Evolutionary conservation across 2,888 invertebrate species (phyloP).

Genomic region (Cantharis rustica): DNA sequence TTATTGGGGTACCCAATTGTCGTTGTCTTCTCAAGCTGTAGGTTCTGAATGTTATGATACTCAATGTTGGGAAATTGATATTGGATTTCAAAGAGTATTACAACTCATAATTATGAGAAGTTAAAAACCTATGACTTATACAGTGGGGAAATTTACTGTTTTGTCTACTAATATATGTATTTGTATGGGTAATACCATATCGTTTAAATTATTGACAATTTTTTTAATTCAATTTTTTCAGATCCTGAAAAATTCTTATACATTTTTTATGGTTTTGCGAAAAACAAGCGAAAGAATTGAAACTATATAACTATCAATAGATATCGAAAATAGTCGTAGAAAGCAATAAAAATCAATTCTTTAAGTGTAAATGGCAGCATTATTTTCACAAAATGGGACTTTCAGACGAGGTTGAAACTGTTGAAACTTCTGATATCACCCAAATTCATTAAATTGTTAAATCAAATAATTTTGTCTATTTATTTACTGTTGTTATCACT

Average conservation of each 20-base stretch:
- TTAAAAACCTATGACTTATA: constrained; percentile 4
- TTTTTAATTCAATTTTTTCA: neutral
- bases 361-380: no score
- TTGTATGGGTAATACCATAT: constrained; percentile 4
- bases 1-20: constrained; percentile 10
- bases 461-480: no score
- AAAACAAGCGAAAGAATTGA: neutral
- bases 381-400: no score
- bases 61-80: constrained; percentile 10
- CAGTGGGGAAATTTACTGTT: constrained; percentile 7
- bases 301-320: neutral
- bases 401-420: no score
- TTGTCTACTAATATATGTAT: constrained; percentile 4
- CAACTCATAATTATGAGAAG: constrained; percentile 6
- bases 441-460: no score
- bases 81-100: constrained; percentile 13
- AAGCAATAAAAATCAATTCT: no score
- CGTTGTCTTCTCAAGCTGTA: neutral
- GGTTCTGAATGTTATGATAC: neutral
- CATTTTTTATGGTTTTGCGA: constrained; percentile 5
- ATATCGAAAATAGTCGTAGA: no score
- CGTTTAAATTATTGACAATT: neutral
- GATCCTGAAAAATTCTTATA: constrained; percentile 2
- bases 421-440: no score
- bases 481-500: no score